Percentiles rank a stretch among this genome's conserved stretches.
phyloP scores from a whole-genome alignment of 2,113 vertebrate species.

The Argyrosomus japonicus region DNA sequence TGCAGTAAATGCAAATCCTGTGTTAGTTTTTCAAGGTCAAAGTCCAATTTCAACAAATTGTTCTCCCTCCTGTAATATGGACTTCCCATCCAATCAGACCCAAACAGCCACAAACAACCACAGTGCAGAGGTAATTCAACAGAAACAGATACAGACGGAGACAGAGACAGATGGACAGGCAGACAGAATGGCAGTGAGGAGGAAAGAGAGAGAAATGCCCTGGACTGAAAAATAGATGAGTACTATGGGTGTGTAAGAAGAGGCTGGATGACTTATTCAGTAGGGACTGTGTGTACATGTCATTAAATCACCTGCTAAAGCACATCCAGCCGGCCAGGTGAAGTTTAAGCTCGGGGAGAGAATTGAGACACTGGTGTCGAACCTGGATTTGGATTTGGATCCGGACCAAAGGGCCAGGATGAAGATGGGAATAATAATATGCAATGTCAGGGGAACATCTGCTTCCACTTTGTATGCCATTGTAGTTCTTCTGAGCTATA shows the following conservation, averaged over 20 bases:
- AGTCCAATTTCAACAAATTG: constrained; percentile 15
- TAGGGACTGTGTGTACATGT: constrained; percentile 67
- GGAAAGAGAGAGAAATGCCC: constrained; percentile 65
- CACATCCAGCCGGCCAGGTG: constrained; percentile 51
- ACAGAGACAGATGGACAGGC: constrained; percentile 14
- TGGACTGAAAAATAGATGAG: constrained; percentile 83
- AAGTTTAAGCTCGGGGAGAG: constrained; percentile 29
- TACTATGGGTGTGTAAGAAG: constrained; percentile 70
- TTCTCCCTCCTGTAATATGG: constrained; percentile 20
- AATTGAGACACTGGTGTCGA: constrained; percentile 37
- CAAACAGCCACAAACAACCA: constrained; percentile 26
- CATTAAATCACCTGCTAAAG: constrained; percentile 72
- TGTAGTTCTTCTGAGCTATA: constrained; percentile 27
- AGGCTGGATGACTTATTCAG: constrained; percentile 81
- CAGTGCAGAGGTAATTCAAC: constrained; percentile 36
- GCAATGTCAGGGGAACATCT: constrained; percentile 65
- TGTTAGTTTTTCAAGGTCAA: constrained; percentile 26
- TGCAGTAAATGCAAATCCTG: constrained; percentile 30
- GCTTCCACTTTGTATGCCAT: constrained; percentile 59
- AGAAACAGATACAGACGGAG: constrained; percentile 27
- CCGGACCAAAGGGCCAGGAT: constrained; percentile 10
- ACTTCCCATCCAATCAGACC: constrained; percentile 22
- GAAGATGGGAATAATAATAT: constrained; percentile 58
- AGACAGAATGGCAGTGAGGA: constrained; percentile 40
- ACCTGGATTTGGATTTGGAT: constrained; percentile 50